Conservation (phyloP, 2,888 invertebrate species). For the Itoplectis maculator region DNA sequence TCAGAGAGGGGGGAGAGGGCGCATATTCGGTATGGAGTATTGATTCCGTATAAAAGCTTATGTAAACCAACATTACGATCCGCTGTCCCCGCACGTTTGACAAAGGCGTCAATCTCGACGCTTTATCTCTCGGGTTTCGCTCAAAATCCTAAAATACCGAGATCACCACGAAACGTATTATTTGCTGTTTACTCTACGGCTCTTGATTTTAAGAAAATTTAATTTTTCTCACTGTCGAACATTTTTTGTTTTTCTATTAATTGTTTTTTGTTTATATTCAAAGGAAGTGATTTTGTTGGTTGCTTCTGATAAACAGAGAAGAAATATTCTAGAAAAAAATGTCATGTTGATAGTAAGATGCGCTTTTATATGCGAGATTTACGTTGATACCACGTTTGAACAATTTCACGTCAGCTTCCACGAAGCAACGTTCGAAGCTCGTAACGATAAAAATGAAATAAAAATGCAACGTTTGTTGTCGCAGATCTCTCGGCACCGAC, state of each 20-base stretch:
- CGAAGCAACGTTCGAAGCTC: neutral
- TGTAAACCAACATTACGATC: conserved; percentile 69
- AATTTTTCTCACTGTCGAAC: neutral
- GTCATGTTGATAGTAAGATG: too few species aligned
- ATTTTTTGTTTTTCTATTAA: too few species aligned
- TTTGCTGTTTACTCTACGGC: neutral
- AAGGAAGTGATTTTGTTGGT: too few species aligned
- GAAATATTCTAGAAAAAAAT: too few species aligned
- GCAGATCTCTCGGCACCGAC: conserved; percentile 10
- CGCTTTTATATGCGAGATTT: neutral
- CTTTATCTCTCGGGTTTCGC: neutral
- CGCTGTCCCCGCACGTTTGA: conserved; percentile 60
- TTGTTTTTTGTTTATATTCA: too few species aligned
- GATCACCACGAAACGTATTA: neutral
- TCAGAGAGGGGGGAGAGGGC: conserved; percentile 28
- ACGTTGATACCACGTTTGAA: neutral
- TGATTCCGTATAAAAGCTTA: conserved; percentile 72
- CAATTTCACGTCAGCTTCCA: neutral
- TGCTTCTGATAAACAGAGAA: too few species aligned
- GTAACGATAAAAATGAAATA: neutral
- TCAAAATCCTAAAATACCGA: neutral
- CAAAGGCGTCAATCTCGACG: conserved; percentile 62
- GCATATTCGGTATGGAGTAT: conserved; percentile 70
- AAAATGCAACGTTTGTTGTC: conserved; percentile 3
- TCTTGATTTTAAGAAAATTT: neutral